Conservation (phyloP, 2,888 invertebrate species). For the Lepetodrilus schrolli region DNA sequence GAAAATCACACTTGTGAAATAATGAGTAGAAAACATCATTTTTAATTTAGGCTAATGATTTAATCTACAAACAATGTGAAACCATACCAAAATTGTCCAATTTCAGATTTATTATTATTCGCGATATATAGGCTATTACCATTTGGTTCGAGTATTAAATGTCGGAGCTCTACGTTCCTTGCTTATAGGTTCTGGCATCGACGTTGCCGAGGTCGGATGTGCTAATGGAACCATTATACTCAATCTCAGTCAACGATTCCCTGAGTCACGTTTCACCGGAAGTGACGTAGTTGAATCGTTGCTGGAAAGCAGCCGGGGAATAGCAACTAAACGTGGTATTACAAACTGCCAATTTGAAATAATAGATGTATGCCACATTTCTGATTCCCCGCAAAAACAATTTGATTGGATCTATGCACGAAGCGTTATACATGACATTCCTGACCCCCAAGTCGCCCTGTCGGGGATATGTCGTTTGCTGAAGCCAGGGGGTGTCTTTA, state of each 20-base stretch:
- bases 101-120: too few species aligned
- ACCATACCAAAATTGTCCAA: too few species aligned
- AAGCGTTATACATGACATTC: constrained; percentile 42
- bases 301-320: neutral
- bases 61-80: too few species aligned
- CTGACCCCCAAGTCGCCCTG: constrained; percentile 33
- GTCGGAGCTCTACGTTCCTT: too few species aligned
- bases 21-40: too few species aligned
- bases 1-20: too few species aligned
- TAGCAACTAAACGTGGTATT: neutral
- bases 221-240: constrained; percentile 1
- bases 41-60: too few species aligned
- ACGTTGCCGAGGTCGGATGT: constrained; percentile 3
- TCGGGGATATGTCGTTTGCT: constrained; percentile 29
- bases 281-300: neutral
- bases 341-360: neutral
- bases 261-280: neutral
- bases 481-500: constrained; percentile 27
- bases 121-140: too few species aligned
- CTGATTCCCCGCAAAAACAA: constrained; percentile 19
- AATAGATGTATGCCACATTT: constrained; percentile 31
- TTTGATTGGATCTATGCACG: constrained; percentile 36
- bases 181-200: constrained; percentile 4
- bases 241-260: neutral
- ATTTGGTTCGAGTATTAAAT: too few species aligned